A percentile compares a stretch with the other conserved stretches of the same genome.
These are phyloP conservation scores for Lasioglossum albipes DNA, from an alignment of 1,140 invertebrate species.

Conservation along the genomic window DNA sequence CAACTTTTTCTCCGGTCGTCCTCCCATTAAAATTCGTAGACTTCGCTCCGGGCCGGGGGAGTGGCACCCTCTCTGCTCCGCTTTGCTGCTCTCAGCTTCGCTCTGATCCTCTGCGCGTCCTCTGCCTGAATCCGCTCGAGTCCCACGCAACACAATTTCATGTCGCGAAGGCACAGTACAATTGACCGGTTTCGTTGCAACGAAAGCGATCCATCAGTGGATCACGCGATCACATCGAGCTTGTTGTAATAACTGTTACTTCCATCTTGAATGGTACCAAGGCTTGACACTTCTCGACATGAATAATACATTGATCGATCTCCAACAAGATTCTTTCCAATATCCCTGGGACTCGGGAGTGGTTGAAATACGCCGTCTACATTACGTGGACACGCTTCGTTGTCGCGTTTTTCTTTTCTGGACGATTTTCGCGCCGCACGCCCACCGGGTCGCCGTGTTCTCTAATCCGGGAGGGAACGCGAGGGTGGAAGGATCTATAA, in stretches of 20 bases:
- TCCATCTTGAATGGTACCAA: no score
- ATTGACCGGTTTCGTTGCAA: no score
- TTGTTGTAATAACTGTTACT: no score
- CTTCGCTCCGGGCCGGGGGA: conserved; percentile 1
- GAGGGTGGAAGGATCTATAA: conserved; percentile 55
- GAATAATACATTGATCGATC: no score
- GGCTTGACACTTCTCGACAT: no score
- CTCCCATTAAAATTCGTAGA: conserved; percentile 26
- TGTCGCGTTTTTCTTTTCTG: conserved; percentile 6
- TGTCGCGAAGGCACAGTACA: no score
- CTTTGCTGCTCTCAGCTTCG: no score
- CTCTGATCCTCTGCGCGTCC: background rate
- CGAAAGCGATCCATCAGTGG: no score
- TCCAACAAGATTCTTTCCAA: no score
- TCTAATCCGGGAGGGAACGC: conserved; percentile 50
- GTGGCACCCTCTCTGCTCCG: conserved; percentile 10
- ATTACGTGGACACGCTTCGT: background rate
- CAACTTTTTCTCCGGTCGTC: conserved; percentile 23
- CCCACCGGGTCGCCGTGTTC: conserved; percentile 24
- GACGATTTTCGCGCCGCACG: conserved; percentile 53
- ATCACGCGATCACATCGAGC: no score
- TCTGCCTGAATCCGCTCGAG: background rate
- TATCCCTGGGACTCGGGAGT: no score
- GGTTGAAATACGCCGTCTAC: conserved; percentile 34
- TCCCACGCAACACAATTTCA: no score